phyloP scores from a whole-genome alignment of 2,797 vertebrate species.

The Todus mexicanus region DNA sequence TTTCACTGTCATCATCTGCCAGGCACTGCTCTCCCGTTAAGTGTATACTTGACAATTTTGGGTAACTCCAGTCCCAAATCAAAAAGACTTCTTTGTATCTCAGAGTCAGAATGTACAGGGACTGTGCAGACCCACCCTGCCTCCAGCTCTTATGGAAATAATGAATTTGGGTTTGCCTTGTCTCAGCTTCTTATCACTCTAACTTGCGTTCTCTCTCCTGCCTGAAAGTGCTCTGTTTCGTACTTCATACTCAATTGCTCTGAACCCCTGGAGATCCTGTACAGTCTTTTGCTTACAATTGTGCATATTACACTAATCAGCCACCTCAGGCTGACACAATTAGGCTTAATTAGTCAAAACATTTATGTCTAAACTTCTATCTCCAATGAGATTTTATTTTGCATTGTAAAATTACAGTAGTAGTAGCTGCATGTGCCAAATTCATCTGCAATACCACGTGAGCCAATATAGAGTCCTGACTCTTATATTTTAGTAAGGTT shows the following conservation, averaged over 20 bases:
- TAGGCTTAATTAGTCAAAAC: slow-evolving; percentile 45
- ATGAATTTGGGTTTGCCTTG: not conserved
- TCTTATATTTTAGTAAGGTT: not conserved
- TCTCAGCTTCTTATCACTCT: not conserved
- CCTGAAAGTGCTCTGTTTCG: not conserved
- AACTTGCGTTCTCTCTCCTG: not conserved
- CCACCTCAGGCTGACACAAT: slow-evolving; percentile 22
- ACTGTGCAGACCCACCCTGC: not conserved
- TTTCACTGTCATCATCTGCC: not conserved
- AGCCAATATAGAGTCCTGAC: not conserved
- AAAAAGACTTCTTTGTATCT: not conserved
- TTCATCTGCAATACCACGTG: not conserved
- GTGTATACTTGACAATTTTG: not conserved
- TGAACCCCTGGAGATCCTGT: not conserved
- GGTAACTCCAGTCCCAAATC: not conserved
- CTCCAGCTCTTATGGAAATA: not conserved
- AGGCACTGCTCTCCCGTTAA: not conserved
- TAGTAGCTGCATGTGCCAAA: not conserved
- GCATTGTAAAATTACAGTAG: not conserved
- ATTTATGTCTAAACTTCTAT: slow-evolving; percentile 27
- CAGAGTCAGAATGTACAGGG: not conserved
- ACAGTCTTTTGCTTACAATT: not conserved
- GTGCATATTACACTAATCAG: slow-evolving; percentile 14
- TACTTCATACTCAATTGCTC: not conserved
- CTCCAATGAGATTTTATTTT: slow-evolving; percentile 34